A percentile compares a stretch with the other conserved stretches of the same genome.
Evolutionary conservation across 2,888 invertebrate genomes (phyloP).

Genomic region (Pristionchus mayeri): DNA sequence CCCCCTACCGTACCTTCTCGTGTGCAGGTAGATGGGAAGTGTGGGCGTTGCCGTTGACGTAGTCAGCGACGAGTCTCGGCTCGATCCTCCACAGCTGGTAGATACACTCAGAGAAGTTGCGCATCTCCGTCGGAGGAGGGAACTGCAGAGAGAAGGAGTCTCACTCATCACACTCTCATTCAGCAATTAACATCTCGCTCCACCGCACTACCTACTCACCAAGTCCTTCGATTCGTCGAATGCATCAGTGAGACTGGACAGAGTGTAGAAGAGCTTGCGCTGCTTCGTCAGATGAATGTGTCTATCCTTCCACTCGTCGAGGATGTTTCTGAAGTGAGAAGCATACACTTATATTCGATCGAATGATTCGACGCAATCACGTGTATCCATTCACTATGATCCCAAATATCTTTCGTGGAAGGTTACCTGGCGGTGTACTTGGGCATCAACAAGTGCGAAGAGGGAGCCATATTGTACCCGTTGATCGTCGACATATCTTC

Average conservation of each 20-base stretch:
- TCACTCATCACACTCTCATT: no score
- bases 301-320: conserved; percentile 56
- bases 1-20: conserved; percentile 41
- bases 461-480: no score
- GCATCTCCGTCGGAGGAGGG: conserved; percentile 57
- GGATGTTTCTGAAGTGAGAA: background rate
- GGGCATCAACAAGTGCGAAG: no score
- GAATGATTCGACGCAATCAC: no score
- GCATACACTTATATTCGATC: no score
- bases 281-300: conserved; percentile 54
- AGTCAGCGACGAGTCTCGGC: conserved; percentile 69
- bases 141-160: background rate
- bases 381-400: no score
- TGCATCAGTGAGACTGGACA: conserved; percentile 49
- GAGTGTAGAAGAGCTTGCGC: conserved; percentile 59
- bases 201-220: conserved; percentile 8
- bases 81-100: conserved; percentile 72
- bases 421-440: no score
- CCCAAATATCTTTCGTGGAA: no score
- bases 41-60: conserved; percentile 57
- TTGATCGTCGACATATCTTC: no score
- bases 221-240: conserved; percentile 48
- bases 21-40: conserved; percentile 41
- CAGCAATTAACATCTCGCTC: background rate
- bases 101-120: conserved; percentile 71